Evolutionary conservation across 2,113 vertebrate genomes (phyloP).

Genomic region (Hiodon alosoides): DNA sequence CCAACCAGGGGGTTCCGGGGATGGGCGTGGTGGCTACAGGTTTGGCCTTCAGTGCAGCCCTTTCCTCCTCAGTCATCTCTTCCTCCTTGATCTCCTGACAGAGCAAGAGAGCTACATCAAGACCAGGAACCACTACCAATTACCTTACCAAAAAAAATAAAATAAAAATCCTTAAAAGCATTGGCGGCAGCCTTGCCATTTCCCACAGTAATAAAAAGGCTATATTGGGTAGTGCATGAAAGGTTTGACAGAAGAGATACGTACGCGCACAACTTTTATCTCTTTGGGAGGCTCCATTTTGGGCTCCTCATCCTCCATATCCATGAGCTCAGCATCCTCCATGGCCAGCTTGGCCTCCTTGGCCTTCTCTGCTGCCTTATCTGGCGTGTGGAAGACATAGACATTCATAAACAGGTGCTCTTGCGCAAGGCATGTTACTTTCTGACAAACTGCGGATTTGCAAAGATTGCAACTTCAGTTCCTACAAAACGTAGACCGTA

Average conservation of each 20-base stretch:
- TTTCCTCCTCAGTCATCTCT: constrained; percentile 97
- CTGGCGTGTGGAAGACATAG: constrained; percentile 37
- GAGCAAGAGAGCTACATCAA: not conserved
- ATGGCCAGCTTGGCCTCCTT: constrained; percentile 75
- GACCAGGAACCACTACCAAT: no score
- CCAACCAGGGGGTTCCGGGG: constrained; percentile 93
- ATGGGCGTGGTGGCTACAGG: constrained; percentile 94
- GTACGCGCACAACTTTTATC: constrained; percentile 72
- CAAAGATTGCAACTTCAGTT: no score
- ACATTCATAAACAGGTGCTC: no score
- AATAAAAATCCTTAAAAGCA: no score
- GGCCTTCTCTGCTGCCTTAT: constrained; percentile 81
- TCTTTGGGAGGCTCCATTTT: constrained; percentile 76
- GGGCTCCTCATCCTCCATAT: constrained; percentile 82
- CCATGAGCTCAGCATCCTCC: constrained; percentile 85
- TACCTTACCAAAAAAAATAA: no score
- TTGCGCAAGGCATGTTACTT: no score
- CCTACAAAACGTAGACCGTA: no score
- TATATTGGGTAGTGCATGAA: not conserved
- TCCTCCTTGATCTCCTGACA: constrained; percentile 85
- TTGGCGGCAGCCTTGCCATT: not conserved
- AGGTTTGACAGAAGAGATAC: not conserved
- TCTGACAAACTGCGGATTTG: no score
- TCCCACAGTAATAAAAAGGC: not conserved
- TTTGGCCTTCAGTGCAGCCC: constrained; percentile 92